These are phyloP conservation scores for Pterostichus madidus DNA, from an alignment of 2,888 invertebrate genomes.

Conservation along the genomic window DNA sequence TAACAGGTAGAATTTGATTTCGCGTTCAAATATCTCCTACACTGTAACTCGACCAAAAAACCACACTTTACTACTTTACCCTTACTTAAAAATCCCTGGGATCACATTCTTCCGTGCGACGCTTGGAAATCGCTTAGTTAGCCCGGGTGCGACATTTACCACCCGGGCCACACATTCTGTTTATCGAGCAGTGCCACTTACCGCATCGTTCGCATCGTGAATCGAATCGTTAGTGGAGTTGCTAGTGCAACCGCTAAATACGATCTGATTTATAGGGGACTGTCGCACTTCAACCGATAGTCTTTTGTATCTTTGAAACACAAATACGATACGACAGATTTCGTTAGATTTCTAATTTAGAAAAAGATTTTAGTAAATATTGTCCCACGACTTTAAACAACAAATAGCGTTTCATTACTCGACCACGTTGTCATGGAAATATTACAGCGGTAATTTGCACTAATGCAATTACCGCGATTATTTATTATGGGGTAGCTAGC, in stretches of 20 bases:
- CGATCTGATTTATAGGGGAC: neutral
- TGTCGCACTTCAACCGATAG: no score
- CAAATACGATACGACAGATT: no score
- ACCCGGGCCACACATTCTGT: neutral
- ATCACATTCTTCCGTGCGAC: slow-evolving; percentile 15
- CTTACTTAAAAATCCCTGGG: slow-evolving; percentile 11
- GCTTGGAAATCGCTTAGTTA: slow-evolving; percentile 15
- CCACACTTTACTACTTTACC: neutral
- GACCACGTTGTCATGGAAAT: no score
- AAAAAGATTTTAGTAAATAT: no score
- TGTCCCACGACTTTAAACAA: no score
- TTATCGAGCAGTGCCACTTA: neutral
- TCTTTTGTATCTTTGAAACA: no score
- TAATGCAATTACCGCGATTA: no score
- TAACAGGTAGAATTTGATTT: neutral
- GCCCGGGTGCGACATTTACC: slow-evolving; percentile 1
- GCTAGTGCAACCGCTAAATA: neutral
- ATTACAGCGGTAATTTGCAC: no score
- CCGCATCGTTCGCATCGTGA: slow-evolving; percentile 8
- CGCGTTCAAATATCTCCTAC: neutral
- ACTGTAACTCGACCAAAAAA: slow-evolving; percentile 1
- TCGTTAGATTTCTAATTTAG: no score
- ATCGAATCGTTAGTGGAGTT: neutral
- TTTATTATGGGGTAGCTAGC: no score
- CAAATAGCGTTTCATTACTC: no score